Base-by-base conservation (phyloP, 1,140 invertebrate genomes). In the Pachyrhynchus sulphureomaculatus region DNA sequence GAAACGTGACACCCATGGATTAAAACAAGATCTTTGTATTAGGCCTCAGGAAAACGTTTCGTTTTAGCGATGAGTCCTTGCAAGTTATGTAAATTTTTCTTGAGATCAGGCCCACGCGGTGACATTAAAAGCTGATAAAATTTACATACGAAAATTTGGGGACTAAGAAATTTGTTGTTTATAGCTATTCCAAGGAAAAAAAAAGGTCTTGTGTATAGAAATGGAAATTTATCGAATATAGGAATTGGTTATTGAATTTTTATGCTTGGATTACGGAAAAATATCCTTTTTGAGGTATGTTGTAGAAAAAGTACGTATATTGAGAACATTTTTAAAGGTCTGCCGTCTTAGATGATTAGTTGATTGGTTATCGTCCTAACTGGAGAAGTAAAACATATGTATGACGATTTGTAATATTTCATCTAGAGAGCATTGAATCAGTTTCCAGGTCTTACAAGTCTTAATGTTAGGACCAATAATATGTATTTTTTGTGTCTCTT, bases 91-190 rank as follows among this genome's bases (percentile, higher is more conserved):
- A 58, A 58, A 58, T 58, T 58, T 58, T 17, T 13, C 24, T 13
- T 21, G 4, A 49, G 55, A 58, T 58, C 55, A 48, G 21, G 20
- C 44, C 55, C 33, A 49, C 34, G 42, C 47, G 12, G 33, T 44
- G 55, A 58, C 55, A 58, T 58, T 58, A 58, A 58, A 58, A 58
- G 24, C 47, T 48, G 55, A 58, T 58, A 32, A 58, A 58, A 58
- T 58, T 58, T 58, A 47, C 55, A 58, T 58, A 58, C 12, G 36
- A 33, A 37, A 58, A 58, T 58, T 24, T 39, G 13, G 24, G 44
- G 44, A 24, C 36, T 49, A 32, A 23, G 44, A 58, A 58, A 58
- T 58, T 58, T 56, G 54, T 56, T 56, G 51, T 39, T 41, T 53
- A 41, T 53, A 21, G 34, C 34, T 23, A 53, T 42, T 42, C 37